Base-by-base conservation (phyloP, 2,113 vertebrate species). In the Fregata magnificens region DNA sequence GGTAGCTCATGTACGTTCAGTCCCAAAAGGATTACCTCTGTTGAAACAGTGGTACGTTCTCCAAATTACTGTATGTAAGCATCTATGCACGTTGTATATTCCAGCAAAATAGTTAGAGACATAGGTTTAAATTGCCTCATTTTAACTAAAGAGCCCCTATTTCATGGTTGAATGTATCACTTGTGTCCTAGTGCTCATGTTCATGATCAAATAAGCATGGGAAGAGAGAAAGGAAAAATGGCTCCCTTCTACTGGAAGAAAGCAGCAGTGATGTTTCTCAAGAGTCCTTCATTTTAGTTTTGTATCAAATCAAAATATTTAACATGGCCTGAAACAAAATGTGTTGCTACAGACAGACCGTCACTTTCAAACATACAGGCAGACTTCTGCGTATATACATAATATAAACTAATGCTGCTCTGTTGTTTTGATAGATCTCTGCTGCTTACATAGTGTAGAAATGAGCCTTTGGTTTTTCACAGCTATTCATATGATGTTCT, bases 101-200 rank as follows among this genome's bases (percentile, higher is more conserved):
- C 34, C 38, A 65, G 74, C 12, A 72, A 65, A 65, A 44, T 3
- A 65, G 20, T 52, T 74, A 55, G 15, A 74, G 50, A 38, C 26
- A 31, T n/a, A 72, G 16, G 5, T 56, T 82, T 87, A 72, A 52
- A 72, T 74, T 42, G 22, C 5, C 8, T 90, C 6, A 2, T 71
- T 87, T 82, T 71, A 62, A 36, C 10, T 74, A 36, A 67, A 90
- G 6, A 13, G 29, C 16, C 12, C 6, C 14, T 56, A 38, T 45
- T 61, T n/a, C 0, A 0, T 69, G 71, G 24, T 14, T 67, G 25
- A 59, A 36, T 6, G 1, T 71, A 22, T 63, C 22, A 36, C 24
- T 76, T 69, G 17, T 45, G 49, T 71, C 62, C n/a, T 71, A 38
- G 13, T 59, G 25, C 1, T 1, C 13, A 55, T 2, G 5, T 76